These are phyloP conservation scores for Dryobates pubescens DNA, from an alignment of 2,797 vertebrate species.

Conservation along the genomic window DNA sequence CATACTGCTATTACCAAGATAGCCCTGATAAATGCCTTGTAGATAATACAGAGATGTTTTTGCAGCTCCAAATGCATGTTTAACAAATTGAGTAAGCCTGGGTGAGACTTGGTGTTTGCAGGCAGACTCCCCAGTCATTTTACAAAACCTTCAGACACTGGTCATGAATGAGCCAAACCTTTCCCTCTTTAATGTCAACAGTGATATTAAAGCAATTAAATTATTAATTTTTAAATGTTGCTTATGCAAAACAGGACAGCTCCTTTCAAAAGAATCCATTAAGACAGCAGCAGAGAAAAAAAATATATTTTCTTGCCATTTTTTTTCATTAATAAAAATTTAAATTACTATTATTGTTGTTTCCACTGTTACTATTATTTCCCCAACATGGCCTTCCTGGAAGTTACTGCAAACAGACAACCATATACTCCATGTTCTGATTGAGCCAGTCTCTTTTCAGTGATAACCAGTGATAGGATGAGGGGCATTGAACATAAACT, in stretches of 20 bases:
- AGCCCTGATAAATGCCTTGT: constrained; percentile 1
- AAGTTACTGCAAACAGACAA: background rate
- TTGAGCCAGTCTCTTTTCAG: no score
- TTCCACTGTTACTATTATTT: background rate
- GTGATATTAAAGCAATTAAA: background rate
- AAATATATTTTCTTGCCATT: background rate
- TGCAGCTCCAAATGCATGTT: background rate
- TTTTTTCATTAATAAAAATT: background rate
- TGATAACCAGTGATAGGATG: no score
- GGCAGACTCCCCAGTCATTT: background rate
- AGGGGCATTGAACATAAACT: no score
- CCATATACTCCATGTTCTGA: no score
- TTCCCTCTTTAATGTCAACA: background rate
- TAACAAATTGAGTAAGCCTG: constrained; percentile 23
- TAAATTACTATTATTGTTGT: background rate
- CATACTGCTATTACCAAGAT: background rate
- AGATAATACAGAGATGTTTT: background rate
- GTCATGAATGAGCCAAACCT: background rate
- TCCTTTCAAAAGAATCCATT: background rate
- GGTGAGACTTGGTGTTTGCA: background rate
- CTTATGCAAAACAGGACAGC: background rate
- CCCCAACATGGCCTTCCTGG: background rate
- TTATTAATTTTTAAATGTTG: background rate
- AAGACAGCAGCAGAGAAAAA: background rate
- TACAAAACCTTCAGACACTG: background rate